These are phyloP conservation scores for Spilosoma lubricipeda DNA, from an alignment of 2,888 invertebrate genomes.

Conservation along the genomic window DNA sequence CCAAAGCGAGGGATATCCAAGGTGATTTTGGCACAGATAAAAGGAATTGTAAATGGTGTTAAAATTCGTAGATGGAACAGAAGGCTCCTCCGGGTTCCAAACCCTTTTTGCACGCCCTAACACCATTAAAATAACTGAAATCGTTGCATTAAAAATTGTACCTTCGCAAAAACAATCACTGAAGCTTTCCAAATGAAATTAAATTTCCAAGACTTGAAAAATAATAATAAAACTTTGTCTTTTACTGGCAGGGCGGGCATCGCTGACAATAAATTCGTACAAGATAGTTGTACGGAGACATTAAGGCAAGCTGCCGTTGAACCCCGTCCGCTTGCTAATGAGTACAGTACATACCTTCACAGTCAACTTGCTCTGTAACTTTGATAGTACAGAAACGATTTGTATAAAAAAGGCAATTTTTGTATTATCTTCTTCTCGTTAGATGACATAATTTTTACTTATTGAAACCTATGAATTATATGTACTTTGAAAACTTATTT, in stretches of 20 bases:
- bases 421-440: background rate
- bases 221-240: slow-evolving; percentile 34
- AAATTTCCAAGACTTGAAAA: slow-evolving; percentile 28
- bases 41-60: too few species aligned
- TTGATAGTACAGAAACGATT: slow-evolving; percentile 2
- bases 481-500: too few species aligned
- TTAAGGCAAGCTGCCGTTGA: slow-evolving; percentile 60
- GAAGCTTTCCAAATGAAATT: background rate
- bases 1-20: too few species aligned
- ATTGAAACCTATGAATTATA: too few species aligned
- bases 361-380: slow-evolving; percentile 17
- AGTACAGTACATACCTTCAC: slow-evolving; percentile 25
- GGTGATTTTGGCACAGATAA: too few species aligned
- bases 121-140: background rate
- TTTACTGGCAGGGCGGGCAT: slow-evolving; percentile 29
- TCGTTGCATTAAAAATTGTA: background rate
- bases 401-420: background rate
- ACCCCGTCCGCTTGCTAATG: slow-evolving; percentile 57
- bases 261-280: slow-evolving; percentile 55
- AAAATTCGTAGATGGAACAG: too few species aligned
- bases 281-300: slow-evolving; percentile 56
- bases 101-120: background rate
- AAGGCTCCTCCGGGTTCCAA: too few species aligned
- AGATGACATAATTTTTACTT: background rate
- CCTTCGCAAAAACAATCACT: background rate